Percentiles rank a stretch among this genome's conserved stretches.
These are phyloP conservation scores for Aphodius granarius DNA, from an alignment of 2,888 invertebrate species.

Conservation along the genomic window DNA sequence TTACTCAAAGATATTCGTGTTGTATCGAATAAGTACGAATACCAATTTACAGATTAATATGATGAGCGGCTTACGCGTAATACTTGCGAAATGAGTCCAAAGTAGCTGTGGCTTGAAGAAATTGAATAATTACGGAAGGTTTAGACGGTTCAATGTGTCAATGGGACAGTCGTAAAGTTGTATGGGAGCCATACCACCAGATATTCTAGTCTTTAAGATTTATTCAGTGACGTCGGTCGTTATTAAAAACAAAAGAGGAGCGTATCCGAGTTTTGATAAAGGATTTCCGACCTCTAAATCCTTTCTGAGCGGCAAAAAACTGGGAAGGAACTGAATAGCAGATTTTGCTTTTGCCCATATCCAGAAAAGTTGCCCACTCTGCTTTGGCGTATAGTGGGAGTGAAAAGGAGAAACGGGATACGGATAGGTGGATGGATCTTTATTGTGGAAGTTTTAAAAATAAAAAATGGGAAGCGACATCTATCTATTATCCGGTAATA, in stretches of 20 bases:
- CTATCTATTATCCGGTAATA: slow-evolving; percentile 46
- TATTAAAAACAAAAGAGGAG: background rate
- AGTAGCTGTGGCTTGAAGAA: no score
- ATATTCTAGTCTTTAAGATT: no score
- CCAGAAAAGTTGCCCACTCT: background rate
- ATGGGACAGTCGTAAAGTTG: no score
- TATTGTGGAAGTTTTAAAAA: slow-evolving; percentile 29
- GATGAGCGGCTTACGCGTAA: no score
- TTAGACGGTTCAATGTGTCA: no score
- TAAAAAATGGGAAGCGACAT: slow-evolving; percentile 45
- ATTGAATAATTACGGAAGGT: no score
- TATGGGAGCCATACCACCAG: no score
- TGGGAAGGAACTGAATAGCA: background rate
- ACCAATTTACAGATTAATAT: no score
- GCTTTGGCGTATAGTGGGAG: background rate
- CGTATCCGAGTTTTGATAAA: background rate
- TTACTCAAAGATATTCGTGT: no score
- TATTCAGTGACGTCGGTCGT: background rate
- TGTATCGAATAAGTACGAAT: no score
- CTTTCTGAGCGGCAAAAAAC: background rate
- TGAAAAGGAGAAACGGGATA: background rate
- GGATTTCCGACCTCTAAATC: background rate
- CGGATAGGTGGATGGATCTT: background rate
- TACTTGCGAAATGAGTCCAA: no score
- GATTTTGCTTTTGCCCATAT: background rate